Conservation (phyloP, 2,888 invertebrate species). For the Oeneis ivallda region DNA sequence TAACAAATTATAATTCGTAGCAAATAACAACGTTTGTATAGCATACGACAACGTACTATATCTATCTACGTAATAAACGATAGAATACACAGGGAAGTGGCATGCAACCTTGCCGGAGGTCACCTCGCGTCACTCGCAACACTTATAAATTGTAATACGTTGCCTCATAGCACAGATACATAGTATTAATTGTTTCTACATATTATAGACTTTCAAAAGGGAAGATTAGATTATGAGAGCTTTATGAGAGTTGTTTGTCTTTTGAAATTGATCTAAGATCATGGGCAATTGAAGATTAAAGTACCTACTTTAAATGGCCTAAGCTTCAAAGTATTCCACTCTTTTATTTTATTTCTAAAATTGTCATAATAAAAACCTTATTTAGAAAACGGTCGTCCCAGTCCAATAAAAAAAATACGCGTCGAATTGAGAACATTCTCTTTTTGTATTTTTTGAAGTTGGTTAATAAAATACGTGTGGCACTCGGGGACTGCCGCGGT, state of each 20-base stretch:
- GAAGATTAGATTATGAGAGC: constrained; percentile 10
- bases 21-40: constrained; percentile 38
- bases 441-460: too few relatives aligned
- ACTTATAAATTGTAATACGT: constrained; percentile 60
- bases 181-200: constrained; percentile 44
- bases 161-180: constrained; percentile 65
- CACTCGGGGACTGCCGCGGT: too few relatives aligned
- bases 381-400: too few relatives aligned
- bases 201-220: constrained; percentile 12
- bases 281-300: background rate
- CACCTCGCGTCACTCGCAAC: constrained; percentile 72
- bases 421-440: too few relatives aligned
- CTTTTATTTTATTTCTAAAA: too few relatives aligned
- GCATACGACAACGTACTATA: constrained; percentile 51
- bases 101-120: constrained; percentile 77
- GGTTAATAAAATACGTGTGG: too few relatives aligned
- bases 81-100: constrained; percentile 77
- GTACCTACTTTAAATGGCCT: too few relatives aligned
- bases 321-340: too few relatives aligned
- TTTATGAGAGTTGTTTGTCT: background rate
- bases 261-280: background rate
- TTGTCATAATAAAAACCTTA: too few relatives aligned
- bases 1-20: constrained; percentile 6
- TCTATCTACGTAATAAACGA: constrained; percentile 57
- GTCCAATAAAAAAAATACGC: too few relatives aligned